phyloP scores from a whole-genome alignment of 1,140 invertebrate species.

The Proales similis region DNA sequence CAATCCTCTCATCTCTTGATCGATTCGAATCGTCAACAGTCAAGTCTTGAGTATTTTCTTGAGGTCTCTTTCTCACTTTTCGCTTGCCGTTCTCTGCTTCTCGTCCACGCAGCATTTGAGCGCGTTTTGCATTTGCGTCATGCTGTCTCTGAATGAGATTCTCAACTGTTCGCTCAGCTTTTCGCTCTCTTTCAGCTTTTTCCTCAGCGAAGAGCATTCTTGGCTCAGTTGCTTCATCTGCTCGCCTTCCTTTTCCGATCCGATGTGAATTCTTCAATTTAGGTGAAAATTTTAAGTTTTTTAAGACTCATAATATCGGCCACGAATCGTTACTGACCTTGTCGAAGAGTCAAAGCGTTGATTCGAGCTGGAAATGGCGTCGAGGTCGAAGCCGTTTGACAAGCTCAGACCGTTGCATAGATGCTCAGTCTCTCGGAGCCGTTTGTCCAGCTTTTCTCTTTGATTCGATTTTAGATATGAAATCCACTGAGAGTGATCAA shows the following conservation, averaged over 20 bases:
- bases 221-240: background rate
- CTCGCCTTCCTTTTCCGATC: background rate
- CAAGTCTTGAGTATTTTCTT: too few relatives aligned
- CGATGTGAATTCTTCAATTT: background rate
- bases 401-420: background rate
- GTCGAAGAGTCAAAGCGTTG: background rate
- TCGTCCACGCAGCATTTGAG: conserved; percentile 2
- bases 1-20: background rate
- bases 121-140: background rate
- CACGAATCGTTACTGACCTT: background rate
- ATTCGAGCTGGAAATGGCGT: too few relatives aligned
- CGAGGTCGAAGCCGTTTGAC: too few relatives aligned
- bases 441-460: conserved; percentile 9
- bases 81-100: background rate
- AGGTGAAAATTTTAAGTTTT: background rate
- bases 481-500: background rate
- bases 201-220: too few relatives aligned
- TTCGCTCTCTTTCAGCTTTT: background rate
- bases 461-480: background rate
- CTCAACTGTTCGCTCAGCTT: background rate
- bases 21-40: too few relatives aligned
- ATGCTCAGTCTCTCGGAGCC: conserved; percentile 18
- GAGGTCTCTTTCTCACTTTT: background rate
- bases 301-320: background rate
- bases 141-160: background rate